Evolutionary conservation across 2,113 vertebrate genomes (phyloP).

Genomic region (Holacanthus passer): DNA sequence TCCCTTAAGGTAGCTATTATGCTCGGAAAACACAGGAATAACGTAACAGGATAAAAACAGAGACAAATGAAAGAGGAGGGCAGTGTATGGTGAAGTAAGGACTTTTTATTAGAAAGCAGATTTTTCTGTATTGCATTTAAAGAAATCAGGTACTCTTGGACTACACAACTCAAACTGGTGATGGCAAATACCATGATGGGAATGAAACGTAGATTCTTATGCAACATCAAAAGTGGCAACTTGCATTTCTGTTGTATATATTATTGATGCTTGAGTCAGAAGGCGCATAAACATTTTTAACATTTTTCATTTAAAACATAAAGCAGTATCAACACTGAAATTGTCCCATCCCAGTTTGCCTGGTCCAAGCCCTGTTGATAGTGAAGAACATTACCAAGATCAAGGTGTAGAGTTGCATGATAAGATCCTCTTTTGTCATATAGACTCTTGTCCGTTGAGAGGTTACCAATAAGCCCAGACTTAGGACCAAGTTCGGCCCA

Average conservation of each 20-base stretch:
- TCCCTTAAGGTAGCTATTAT: neutral
- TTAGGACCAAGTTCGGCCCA: conserved; percentile 36
- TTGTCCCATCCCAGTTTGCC: conserved; percentile 67
- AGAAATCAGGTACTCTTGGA: conserved; percentile 79
- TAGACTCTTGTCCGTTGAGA: conserved; percentile 51
- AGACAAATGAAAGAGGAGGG: conserved; percentile 20
- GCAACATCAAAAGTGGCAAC: conserved; percentile 82
- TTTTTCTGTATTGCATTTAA: conserved; percentile 86
- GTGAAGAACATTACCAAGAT: conserved; percentile 64
- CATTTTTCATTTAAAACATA: conserved; percentile 71
- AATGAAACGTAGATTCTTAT: conserved; percentile 77
- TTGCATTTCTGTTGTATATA: conserved; percentile 81
- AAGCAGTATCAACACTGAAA: conserved; percentile 78
- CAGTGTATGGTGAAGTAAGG: conserved; percentile 79
- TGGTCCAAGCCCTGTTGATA: conserved; percentile 70
- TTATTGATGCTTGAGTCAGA: conserved; percentile 81
- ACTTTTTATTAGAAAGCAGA: conserved; percentile 88
- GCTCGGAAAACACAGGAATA: neutral
- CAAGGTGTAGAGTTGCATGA: conserved; percentile 66
- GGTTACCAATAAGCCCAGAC: conserved; percentile 55
- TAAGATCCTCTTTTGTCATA: conserved; percentile 43
- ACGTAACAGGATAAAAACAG: neutral
- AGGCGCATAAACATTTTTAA: conserved; percentile 79
- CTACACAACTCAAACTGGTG: conserved; percentile 78
- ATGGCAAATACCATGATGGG: conserved; percentile 75